Conservation (phyloP, 2,113 vertebrate species). For the Elgaria multicarinata region DNA sequence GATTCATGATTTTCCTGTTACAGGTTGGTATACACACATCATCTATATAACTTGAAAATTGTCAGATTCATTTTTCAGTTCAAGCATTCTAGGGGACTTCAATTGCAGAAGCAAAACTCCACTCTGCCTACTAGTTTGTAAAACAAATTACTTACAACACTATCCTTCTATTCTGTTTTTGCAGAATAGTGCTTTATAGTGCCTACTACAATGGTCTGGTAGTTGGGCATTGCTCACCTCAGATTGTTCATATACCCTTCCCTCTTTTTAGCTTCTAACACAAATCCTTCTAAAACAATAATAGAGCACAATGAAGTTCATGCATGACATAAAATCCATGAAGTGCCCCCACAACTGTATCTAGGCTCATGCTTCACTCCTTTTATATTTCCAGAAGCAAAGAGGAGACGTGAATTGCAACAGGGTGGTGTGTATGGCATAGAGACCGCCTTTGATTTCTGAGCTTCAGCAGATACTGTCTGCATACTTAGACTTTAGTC, state of each 20-base stretch:
- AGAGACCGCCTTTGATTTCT: neutral
- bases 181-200: neutral
- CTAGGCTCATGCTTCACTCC: neutral
- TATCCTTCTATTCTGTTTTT: neutral
- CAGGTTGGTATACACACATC: neutral
- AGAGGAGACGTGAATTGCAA: neutral
- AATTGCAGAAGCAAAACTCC: neutral
- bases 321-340: neutral
- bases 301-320: neutral
- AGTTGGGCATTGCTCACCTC: neutral
- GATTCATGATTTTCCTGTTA: neutral
- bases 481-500: neutral
- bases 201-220: neutral
- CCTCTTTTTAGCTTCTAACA: neutral
- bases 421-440: neutral
- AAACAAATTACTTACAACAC: neutral
- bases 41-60: neutral
- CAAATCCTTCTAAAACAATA: neutral
- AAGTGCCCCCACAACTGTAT: neutral
- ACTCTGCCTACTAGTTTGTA: neutral
- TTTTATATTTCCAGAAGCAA: neutral
- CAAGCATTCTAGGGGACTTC: neutral
- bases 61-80: neutral
- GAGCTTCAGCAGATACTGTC: neutral
- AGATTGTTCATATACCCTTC: neutral